These are phyloP conservation scores for Drosophila rhopaloa DNA, from an alignment of 1,140 invertebrate genomes.

Conservation along the genomic window DNA sequence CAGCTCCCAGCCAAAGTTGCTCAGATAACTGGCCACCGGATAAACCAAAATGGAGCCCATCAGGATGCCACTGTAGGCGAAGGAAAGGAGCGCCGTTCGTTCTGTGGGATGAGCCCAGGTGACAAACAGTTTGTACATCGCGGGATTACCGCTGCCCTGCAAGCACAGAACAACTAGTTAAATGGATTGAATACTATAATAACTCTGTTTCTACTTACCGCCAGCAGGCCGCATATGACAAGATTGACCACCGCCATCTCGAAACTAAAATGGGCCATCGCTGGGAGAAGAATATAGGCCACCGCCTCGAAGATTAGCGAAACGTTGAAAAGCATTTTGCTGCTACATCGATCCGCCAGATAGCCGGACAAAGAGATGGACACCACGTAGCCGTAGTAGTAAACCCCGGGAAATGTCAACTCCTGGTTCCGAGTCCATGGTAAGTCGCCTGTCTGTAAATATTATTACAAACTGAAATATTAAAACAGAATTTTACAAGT, in stretches of 20 bases:
- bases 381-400: constrained; percentile 74
- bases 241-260: constrained; percentile 35
- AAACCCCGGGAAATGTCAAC: constrained; percentile 57
- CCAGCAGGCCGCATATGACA: constrained; percentile 59
- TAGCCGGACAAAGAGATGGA: constrained; percentile 63
- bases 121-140: constrained; percentile 74
- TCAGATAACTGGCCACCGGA: constrained; percentile 66
- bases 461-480: not conserved
- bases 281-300: constrained; percentile 58
- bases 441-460: constrained; percentile 53
- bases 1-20: constrained; percentile 60
- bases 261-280: constrained; percentile 59
- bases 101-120: constrained; percentile 79
- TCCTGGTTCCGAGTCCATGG: constrained; percentile 67
- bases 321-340: constrained; percentile 64
- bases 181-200: not conserved
- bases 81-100: constrained; percentile 65
- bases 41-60: constrained; percentile 64
- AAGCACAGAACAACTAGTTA: not conserved
- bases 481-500: too few species aligned
- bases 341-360: constrained; percentile 68
- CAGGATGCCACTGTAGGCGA: constrained; percentile 71
- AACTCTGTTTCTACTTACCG: constrained; percentile 35
- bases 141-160: constrained; percentile 71
- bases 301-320: constrained; percentile 55